Evolutionary conservation across 2,888 invertebrate species (phyloP).

Genomic region (Spatulosminthurus flaviceps): DNA sequence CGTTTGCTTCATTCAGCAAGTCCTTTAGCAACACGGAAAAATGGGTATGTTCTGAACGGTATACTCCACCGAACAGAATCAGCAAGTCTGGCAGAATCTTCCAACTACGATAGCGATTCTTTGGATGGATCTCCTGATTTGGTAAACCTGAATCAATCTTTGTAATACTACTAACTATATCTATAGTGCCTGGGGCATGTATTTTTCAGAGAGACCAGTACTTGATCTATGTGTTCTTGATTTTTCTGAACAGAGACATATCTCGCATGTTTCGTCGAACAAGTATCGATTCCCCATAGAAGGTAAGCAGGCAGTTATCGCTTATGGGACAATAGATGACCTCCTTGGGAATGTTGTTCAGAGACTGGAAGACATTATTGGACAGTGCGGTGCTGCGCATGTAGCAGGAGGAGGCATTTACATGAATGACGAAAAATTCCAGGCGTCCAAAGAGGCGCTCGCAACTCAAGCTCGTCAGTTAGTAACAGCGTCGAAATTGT

Average conservation of each 20-base stretch:
- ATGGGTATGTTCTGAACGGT: slow-evolving; percentile 43
- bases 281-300: slow-evolving; percentile 41
- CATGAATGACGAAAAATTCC: slow-evolving; percentile 78
- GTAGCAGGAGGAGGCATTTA: slow-evolving; percentile 77
- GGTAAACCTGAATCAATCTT: slow-evolving; percentile 7
- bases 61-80: slow-evolving; percentile 34
- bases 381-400: slow-evolving; percentile 77
- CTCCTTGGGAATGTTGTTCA: slow-evolving; percentile 76
- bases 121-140: slow-evolving; percentile 39
- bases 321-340: slow-evolving; percentile 73
- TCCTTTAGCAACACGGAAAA: slow-evolving; percentile 41
- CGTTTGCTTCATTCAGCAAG: slow-evolving; percentile 28
- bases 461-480: slow-evolving; percentile 82
- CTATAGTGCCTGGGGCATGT: too few relatives aligned
- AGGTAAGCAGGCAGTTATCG: slow-evolving; percentile 67
- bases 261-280: slow-evolving; percentile 38
- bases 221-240: neutral
- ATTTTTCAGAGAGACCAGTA: neutral
- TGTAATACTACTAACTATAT: neutral
- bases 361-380: slow-evolving; percentile 76
- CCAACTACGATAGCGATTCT: slow-evolving; percentile 40
- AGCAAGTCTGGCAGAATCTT: slow-evolving; percentile 29
- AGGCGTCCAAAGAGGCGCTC: slow-evolving; percentile 75
- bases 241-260: slow-evolving; percentile 39
- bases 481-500: slow-evolving; percentile 82